A percentile compares a stretch with the other conserved stretches of the same genome.
phyloP scores from a whole-genome alignment of 2,113 vertebrate species.

The Cariama cristata region DNA sequence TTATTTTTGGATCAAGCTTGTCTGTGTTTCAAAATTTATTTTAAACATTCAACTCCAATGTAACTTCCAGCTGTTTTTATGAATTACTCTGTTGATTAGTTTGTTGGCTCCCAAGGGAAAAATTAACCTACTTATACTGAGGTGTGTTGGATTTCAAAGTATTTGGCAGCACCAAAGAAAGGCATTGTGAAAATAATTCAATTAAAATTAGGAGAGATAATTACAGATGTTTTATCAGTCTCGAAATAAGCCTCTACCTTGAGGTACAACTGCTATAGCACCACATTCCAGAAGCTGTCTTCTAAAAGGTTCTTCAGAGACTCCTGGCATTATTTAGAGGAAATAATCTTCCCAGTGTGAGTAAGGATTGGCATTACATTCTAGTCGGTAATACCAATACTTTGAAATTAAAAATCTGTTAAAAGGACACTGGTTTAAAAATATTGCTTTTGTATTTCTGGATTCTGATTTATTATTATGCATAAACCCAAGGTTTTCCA shows the following conservation, averaged over 20 bases:
- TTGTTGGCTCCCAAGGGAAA: background rate
- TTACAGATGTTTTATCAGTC: background rate
- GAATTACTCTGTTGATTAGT: background rate
- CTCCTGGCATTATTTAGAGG: background rate
- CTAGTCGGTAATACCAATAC: background rate
- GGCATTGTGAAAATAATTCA: background rate
- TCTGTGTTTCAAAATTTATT: slow-evolving; percentile 19
- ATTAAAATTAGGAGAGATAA: background rate
- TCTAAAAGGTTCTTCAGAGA: background rate
- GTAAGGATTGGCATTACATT: background rate
- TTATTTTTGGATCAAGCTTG: slow-evolving; percentile 24
- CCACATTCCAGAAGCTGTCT: background rate
- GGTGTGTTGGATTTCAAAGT: background rate
- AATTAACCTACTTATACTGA: background rate
- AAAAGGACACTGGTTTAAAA: background rate
- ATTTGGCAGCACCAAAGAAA: background rate
- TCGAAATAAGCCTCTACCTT: background rate
- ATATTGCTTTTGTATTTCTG: background rate
- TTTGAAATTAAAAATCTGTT: background rate
- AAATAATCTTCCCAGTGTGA: background rate
- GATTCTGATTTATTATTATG: background rate
- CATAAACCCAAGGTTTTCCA: background rate
- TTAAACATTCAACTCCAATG: background rate
- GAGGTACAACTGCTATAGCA: background rate
- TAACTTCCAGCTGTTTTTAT: background rate